Evolutionary conservation across 2,888 invertebrate species (phyloP).

Genomic region (Sminthurinus aureus): DNA sequence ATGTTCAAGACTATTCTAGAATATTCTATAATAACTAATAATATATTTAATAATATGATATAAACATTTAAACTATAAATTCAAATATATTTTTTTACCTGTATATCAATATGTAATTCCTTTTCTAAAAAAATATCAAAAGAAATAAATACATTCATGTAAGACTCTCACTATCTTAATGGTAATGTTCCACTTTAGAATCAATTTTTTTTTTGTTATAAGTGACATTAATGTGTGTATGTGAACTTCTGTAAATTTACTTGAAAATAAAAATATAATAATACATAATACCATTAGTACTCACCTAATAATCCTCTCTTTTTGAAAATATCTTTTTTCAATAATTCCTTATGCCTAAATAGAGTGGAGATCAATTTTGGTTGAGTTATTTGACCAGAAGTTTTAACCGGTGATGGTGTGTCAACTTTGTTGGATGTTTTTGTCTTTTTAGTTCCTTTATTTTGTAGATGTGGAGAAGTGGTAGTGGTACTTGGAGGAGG

Average conservation of each 20-base stretch:
- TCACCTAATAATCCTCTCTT: slow-evolving; percentile 87
- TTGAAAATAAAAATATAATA: too few species aligned
- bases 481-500: background rate
- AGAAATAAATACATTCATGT: too few species aligned
- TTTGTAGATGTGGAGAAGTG: background rate
- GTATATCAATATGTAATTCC: slow-evolving; percentile 88
- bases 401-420: slow-evolving; percentile 30
- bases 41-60: background rate
- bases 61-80: background rate
- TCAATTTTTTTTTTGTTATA: too few species aligned
- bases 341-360: slow-evolving; percentile 86
- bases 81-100: slow-evolving; percentile 65
- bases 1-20: too few species aligned
- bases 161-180: too few species aligned
- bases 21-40: background rate
- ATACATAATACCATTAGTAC: too few species aligned
- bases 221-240: too few species aligned
- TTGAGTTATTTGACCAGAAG: slow-evolving; percentile 16
- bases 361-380: slow-evolving; percentile 63
- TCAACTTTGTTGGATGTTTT: slow-evolving; percentile 13
- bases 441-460: slow-evolving; percentile 28
- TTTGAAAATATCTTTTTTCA: slow-evolving; percentile 92
- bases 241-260: too few species aligned
- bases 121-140: too few species aligned
- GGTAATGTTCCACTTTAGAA: too few species aligned